Conservation (phyloP, 2,113 vertebrate genomes). For the Xiphophorus maculatus region DNA sequence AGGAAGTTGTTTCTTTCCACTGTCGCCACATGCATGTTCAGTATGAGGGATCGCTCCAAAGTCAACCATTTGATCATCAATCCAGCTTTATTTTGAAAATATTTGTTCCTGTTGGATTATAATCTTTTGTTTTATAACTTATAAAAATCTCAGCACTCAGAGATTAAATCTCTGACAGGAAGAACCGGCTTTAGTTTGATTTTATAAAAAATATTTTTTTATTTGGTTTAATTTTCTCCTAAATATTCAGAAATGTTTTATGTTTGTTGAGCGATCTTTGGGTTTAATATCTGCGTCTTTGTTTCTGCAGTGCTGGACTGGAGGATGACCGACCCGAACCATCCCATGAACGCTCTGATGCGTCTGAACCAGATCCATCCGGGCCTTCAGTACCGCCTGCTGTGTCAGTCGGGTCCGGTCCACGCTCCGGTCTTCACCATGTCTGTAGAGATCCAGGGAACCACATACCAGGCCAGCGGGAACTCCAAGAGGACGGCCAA, state of each 20-base stretch:
- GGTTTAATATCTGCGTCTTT: not conserved
- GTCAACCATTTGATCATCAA: too few relatives aligned
- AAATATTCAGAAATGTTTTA: not conserved
- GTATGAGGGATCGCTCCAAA: too few relatives aligned
- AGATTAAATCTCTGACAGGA: too few relatives aligned
- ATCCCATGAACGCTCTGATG: conserved; percentile 95
- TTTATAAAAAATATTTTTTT: too few relatives aligned
- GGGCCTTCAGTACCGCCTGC: conserved; percentile 93
- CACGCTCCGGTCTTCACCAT: conserved; percentile 97
- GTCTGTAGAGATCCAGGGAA: conserved; percentile 94
- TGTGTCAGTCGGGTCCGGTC: conserved; percentile 95
- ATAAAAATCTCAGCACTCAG: too few relatives aligned
- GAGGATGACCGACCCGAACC: conserved; percentile 93
- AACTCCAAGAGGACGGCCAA: conserved; percentile 97
- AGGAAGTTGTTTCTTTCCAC: too few relatives aligned
- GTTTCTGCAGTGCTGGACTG: conserved; percentile 87
- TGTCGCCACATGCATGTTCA: too few relatives aligned
- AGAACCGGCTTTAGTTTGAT: too few relatives aligned
- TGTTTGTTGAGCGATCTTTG: not conserved
- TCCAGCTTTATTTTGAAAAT: too few relatives aligned
- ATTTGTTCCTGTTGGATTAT: too few relatives aligned
- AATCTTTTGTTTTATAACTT: too few relatives aligned
- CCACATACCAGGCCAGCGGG: conserved; percentile 91
- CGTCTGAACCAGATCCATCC: conserved; percentile 96
- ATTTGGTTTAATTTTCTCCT: too few relatives aligned